Evolutionary conservation across 1,140 invertebrate genomes (phyloP), one percentile per base, ranked within the genome.

Genomic region (Ips nitidus): DNA sequence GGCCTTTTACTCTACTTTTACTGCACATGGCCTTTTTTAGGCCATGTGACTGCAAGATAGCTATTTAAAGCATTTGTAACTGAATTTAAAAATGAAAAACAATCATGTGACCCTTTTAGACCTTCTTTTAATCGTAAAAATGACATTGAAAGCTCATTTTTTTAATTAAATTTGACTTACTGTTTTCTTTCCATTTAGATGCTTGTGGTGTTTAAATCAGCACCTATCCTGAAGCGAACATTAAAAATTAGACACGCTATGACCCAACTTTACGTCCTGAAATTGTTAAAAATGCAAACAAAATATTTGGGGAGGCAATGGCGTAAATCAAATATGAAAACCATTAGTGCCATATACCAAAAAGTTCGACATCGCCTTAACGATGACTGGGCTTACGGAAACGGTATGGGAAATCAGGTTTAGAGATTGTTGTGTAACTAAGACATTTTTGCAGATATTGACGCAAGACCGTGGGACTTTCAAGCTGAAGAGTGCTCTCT

Each of bases 301-400:
- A 98, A 98, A 80, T 99, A 99, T 84, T 87, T 99, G 70, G 98
- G 98, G 1, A 84, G 98, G 37, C 98, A 99, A 77, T 99, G 98
- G 98, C 86, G 98, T 3, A 99, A 99, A 82, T 93, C 94, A 1
- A 99, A 99, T 80, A 99, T 99, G 97, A 99, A 98, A 81, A 98
- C 96, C 0, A 97, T 99, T 83, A 98, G 95, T 80, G 95, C 97
- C 43, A 99, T 99, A 79, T 99, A 99, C 82, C 91, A 95, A 60
- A 99, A 98, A 87, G 97, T 94, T 62, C 82, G 94, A 52, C 94
- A 95, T 85, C 88, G 94, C 58, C 84, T 99, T 1, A 99, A 98
- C 78, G 98, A 99, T 83, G 98, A 99, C 80, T 99, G 98, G 98
- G 98, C 98, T 7, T 99, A 94, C 87, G 98, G 97, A 43, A 99